Percentiles rank a stretch among this genome's conserved stretches.
These are phyloP conservation scores for Pegoplata infirma DNA, from an alignment of 2,888 invertebrate genomes.

Conservation along the genomic window DNA sequence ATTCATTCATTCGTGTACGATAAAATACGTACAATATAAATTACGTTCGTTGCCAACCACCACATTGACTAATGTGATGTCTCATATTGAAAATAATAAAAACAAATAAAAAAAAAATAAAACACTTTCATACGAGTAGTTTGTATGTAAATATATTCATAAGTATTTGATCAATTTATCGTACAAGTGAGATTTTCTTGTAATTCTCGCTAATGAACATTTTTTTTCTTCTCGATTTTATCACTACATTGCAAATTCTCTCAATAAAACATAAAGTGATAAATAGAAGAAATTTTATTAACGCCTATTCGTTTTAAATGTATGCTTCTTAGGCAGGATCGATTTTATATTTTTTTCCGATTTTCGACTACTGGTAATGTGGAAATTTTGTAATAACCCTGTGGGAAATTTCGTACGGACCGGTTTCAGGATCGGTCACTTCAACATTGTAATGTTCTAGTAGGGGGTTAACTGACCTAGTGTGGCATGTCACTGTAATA, in stretches of 20 bases:
- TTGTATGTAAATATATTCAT: too few relatives aligned
- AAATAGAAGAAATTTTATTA: neutral
- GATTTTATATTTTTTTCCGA: too few relatives aligned
- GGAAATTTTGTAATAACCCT: too few relatives aligned
- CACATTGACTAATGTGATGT: slow-evolving; percentile 18
- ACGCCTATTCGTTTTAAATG: too few relatives aligned
- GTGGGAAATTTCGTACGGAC: too few relatives aligned
- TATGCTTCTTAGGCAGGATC: too few relatives aligned
- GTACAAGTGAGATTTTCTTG: slow-evolving; percentile 31
- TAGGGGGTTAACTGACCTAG: too few relatives aligned
- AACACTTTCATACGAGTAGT: neutral
- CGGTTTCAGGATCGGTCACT: too few relatives aligned
- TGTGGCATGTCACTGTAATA: too few relatives aligned
- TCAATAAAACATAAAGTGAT: neutral
- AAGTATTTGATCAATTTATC: slow-evolving; percentile 35
- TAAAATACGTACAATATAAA: slow-evolving; percentile 11
- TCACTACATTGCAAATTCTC: slow-evolving; percentile 10
- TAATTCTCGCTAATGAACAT: slow-evolving; percentile 9
- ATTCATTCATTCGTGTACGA: neutral
- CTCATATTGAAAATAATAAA: slow-evolving; percentile 9
- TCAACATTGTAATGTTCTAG: too few relatives aligned
- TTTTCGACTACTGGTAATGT: too few relatives aligned
- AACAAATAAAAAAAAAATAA: neutral
- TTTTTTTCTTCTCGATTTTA: neutral
- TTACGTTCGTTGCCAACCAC: slow-evolving; percentile 49